phyloP scores from a whole-genome alignment of 2,113 vertebrate genomes.

The Melanostigma gelatinosum region DNA sequence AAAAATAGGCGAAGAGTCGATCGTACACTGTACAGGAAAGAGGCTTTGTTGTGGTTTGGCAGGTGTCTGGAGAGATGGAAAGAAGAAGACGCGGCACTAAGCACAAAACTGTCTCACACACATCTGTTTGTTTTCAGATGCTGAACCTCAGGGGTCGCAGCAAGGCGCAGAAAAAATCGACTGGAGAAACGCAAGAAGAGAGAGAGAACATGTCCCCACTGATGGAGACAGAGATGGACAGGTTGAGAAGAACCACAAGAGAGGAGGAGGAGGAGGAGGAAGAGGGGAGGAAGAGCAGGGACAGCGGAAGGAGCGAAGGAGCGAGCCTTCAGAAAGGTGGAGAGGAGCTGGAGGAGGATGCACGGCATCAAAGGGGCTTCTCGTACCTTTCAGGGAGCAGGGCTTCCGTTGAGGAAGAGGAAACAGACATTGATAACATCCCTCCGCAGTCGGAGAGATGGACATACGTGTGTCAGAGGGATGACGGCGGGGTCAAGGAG shows the following conservation, averaged over 20 bases:
- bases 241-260: conserved; percentile 47
- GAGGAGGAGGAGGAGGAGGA: conserved; percentile 47
- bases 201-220: conserved; percentile 58
- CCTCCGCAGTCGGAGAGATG: conserved; percentile 57
- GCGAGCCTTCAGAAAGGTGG: conserved; percentile 26
- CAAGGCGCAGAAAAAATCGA: conserved; percentile 76
- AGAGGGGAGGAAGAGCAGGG: conserved; percentile 43
- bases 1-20: conserved; percentile 69
- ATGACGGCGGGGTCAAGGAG: conserved; percentile 47
- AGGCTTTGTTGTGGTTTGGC: conserved; percentile 78
- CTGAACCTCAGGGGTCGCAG: conserved; percentile 79
- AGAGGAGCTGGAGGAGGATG: conserved; percentile 41
- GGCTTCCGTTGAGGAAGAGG: conserved; percentile 59
- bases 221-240: conserved; percentile 75
- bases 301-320: conserved; percentile 43
- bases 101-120: conserved; percentile 54
- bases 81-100: conserved; percentile 52
- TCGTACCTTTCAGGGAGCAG: conserved; percentile 1
- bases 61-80: conserved; percentile 73
- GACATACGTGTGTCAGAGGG: conserved; percentile 67
- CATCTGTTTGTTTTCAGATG: conserved; percentile 78
- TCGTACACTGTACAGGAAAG: conserved; percentile 65
- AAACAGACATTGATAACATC: conserved; percentile 61
- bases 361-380: conserved; percentile 44
- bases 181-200: conserved; percentile 60